A percentile compares a stretch with the other conserved stretches of the same genome.
Evolutionary conservation across 1,140 invertebrate species (phyloP).

Genomic region (Neodiprion lecontei): DNA sequence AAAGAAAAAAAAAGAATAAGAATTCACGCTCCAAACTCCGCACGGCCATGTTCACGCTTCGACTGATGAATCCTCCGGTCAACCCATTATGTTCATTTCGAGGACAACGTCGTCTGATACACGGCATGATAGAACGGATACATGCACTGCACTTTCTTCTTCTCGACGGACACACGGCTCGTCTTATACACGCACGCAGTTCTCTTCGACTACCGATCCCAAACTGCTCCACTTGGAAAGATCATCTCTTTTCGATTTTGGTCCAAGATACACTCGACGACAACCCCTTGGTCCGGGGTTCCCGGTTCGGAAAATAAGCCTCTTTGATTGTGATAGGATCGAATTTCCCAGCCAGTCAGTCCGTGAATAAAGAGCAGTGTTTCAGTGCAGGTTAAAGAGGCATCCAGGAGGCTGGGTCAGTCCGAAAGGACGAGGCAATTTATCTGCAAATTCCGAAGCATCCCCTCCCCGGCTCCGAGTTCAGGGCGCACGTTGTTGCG

Average conservation of each 20-base stretch:
- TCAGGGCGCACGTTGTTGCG: not conserved
- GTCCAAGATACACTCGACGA: not conserved
- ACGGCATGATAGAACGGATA: not conserved
- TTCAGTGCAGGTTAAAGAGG: not conserved
- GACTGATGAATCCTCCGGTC: not conserved
- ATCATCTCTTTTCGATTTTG: not conserved
- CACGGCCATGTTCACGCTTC: not conserved
- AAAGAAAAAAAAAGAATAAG: no score
- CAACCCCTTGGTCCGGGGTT: no score
- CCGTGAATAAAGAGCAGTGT: not conserved
- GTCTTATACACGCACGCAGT: not conserved
- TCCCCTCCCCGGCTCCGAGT: no score
- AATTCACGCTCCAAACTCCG: no score
- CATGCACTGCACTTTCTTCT: no score
- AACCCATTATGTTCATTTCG: not conserved
- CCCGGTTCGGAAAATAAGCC: not conserved
- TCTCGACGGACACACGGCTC: no score
- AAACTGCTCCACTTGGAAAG: not conserved
- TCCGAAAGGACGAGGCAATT: not conserved
- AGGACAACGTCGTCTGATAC: not conserved
- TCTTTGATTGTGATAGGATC: not conserved
- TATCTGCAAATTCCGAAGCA: not conserved
- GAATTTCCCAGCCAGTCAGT: not conserved
- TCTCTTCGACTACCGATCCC: not conserved
- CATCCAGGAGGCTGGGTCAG: not conserved